phyloP scores from a whole-genome alignment of 2,888 invertebrate genomes.

The Hydroisotoma schaefferi region DNA sequence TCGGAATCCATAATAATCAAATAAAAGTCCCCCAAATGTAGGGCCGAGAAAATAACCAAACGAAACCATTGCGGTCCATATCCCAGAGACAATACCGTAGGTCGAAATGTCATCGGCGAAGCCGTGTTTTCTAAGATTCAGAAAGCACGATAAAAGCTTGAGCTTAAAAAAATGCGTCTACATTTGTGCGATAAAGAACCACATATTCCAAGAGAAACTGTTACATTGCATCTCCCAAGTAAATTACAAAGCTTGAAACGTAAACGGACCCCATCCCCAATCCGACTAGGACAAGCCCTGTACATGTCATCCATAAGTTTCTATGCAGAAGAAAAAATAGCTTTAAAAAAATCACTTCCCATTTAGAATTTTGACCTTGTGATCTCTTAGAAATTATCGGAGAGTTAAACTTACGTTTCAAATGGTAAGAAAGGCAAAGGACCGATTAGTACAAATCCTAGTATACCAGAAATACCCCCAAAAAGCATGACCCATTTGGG shows the following conservation, averaged over 20 bases:
- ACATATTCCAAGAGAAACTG: neutral
- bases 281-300: slow-evolving; percentile 53
- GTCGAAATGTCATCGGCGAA: slow-evolving; percentile 81
- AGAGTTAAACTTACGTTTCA: slow-evolving; percentile 56
- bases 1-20: slow-evolving; percentile 64
- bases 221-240: slow-evolving; percentile 75
- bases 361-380: too few relatives aligned
- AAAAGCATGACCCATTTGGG: slow-evolving; percentile 67
- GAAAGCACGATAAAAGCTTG: neutral
- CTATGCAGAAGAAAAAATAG: slow-evolving; percentile 53
- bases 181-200: neutral
- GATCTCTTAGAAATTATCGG: neutral
- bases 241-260: slow-evolving; percentile 81
- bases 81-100: slow-evolving; percentile 80
- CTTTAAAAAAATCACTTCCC: neutral
- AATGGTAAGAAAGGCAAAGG: slow-evolving; percentile 72
- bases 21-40: slow-evolving; percentile 68
- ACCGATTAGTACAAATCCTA: slow-evolving; percentile 70
- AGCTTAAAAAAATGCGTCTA: neutral
- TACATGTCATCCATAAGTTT: slow-evolving; percentile 63
- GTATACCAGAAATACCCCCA: slow-evolving; percentile 64
- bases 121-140: slow-evolving; percentile 61
- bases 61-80: slow-evolving; percentile 86
- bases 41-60: slow-evolving; percentile 78
- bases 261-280: slow-evolving; percentile 80